phyloP scores from a whole-genome alignment of 2,888 invertebrate species.

The Cryptocephalus primarius region DNA sequence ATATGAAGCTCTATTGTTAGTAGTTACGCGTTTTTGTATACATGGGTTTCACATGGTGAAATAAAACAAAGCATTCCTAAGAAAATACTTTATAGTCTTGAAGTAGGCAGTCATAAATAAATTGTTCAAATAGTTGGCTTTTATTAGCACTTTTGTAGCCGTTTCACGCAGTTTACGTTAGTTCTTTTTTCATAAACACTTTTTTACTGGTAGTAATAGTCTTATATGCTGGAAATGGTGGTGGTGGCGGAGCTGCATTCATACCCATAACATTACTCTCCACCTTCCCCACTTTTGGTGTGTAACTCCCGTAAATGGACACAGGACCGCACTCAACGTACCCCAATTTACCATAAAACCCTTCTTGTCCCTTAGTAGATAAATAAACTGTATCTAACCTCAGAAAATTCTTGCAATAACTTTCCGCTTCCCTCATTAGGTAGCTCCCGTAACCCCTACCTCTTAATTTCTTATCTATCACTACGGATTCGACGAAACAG shows the following conservation, averaged over 20 bases:
- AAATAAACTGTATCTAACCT: constrained; percentile 49
- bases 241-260: constrained; percentile 11
- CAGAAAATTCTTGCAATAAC: constrained; percentile 54
- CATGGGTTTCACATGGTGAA: no score
- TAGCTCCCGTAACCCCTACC: constrained; percentile 68
- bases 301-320: constrained; percentile 51
- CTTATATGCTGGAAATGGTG: constrained; percentile 13
- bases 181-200: constrained; percentile 18
- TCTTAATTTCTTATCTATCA: constrained; percentile 58
- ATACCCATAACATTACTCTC: not conserved
- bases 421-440: constrained; percentile 63
- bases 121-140: no score
- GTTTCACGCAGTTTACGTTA: constrained; percentile 2
- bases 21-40: no score
- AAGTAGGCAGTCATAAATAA: no score
- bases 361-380: constrained; percentile 53
- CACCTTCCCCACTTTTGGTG: constrained; percentile 6
- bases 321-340: constrained; percentile 58
- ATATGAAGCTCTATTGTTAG: no score
- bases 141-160: no score
- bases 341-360: constrained; percentile 64
- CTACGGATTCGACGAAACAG: constrained; percentile 74
- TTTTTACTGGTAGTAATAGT: constrained; percentile 5
- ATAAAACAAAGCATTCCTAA: no score
- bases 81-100: no score